These are phyloP conservation scores for Crocodylus rhombifer DNA, from an alignment of 2,797 vertebrate species.

Conservation along the genomic window DNA sequence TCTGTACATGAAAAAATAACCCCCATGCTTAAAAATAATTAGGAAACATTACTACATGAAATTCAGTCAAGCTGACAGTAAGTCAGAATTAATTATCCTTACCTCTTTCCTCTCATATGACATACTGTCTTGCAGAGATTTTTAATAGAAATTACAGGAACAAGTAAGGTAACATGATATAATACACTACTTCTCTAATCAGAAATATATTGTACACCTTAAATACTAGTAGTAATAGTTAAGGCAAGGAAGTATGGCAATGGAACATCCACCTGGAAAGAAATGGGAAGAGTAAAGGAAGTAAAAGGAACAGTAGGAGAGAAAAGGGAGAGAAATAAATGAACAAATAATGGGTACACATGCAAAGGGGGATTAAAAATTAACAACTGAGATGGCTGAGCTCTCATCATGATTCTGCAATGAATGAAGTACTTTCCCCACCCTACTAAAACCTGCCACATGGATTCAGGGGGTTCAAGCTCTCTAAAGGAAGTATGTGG, in stretches of 20 bases:
- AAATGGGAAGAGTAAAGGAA: background rate
- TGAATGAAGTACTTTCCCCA: background rate
- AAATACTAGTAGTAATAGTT: background rate
- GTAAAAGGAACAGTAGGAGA: background rate
- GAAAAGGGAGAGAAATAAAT: background rate
- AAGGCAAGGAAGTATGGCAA: background rate
- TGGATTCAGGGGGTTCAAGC: background rate
- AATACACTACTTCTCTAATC: background rate
- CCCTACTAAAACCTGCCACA: background rate
- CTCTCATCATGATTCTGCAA: background rate
- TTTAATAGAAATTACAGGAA: background rate
- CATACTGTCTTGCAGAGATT: background rate
- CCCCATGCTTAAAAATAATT: background rate
- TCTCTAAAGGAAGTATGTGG: background rate
- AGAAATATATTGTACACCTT: background rate
- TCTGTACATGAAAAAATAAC: background rate
- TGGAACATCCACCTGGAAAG: background rate
- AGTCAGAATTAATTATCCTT: background rate
- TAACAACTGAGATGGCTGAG: background rate
- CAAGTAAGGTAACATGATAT: background rate
- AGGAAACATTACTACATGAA: background rate
- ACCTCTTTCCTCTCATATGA: background rate
- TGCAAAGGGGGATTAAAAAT: background rate
- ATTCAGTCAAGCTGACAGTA: background rate
- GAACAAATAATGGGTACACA: rapidly evolving